Conservation (phyloP, 2,888 invertebrate genomes). For the Himalopsyche anomala region DNA sequence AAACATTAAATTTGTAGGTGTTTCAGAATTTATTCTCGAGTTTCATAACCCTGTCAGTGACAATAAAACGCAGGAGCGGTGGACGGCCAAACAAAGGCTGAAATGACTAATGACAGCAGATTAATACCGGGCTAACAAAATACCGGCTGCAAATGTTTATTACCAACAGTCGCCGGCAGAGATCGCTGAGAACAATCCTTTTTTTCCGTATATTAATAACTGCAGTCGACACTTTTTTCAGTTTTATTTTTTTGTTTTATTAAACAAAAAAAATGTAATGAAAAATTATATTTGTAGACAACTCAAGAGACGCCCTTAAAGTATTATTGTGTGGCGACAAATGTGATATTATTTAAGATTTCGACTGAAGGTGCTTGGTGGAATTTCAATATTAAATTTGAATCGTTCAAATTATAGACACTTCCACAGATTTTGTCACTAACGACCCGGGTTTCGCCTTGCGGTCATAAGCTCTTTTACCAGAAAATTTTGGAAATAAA, state of each 20-base stretch:
- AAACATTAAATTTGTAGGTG: slow-evolving; percentile 45
- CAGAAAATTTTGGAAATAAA: too few relatives aligned
- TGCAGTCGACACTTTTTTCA: slow-evolving; percentile 42
- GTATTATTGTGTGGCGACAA: not conserved
- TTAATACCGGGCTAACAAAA: slow-evolving; percentile 44
- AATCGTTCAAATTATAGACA: too few relatives aligned
- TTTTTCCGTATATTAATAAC: slow-evolving; percentile 22
- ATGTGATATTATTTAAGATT: too few relatives aligned
- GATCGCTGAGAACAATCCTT: slow-evolving; percentile 49
- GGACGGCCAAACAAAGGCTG: slow-evolving; percentile 53
- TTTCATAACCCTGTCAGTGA: slow-evolving; percentile 56
- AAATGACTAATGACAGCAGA: slow-evolving; percentile 61
- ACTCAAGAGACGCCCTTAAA: not conserved
- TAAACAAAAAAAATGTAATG: not conserved
- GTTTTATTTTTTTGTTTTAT: slow-evolving; percentile 48
- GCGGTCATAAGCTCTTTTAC: too few relatives aligned
- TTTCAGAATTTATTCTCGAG: slow-evolving; percentile 47
- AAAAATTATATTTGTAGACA: not conserved
- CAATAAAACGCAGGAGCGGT: slow-evolving; percentile 58
- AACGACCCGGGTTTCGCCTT: too few relatives aligned
- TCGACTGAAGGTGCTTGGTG: too few relatives aligned
- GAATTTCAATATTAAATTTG: too few relatives aligned
- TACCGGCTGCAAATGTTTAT: slow-evolving; percentile 56
- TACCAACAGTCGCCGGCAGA: slow-evolving; percentile 53
- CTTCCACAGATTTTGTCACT: too few relatives aligned